Base-by-base conservation (phyloP, 2,797 vertebrate species). In the Notoglanidium macrostoma region DNA sequence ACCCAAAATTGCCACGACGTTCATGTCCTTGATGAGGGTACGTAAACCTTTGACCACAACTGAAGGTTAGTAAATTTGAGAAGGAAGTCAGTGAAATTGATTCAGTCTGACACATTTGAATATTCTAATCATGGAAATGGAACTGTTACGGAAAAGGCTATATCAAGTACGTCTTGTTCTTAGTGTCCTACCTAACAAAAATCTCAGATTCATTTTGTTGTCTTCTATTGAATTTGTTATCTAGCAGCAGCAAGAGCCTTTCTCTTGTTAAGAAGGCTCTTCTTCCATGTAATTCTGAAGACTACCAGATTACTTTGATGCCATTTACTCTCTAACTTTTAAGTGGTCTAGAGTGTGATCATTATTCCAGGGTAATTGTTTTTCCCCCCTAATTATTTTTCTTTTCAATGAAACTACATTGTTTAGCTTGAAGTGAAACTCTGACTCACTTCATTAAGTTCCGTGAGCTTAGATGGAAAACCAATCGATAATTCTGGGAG, bases 251-350 rank as follows among this genome's bases (percentile, higher is more conserved):
- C n/a, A n/a, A 72, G 11, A 76, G 12, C 8, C 0, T 76, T 76
- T n/a, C 5, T 51, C 49, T 26, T 46, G 72, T 73, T 74, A 74
- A 74, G 0, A 49, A 14, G 23, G 23, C 44, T 49, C 23, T 74
- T 4, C 11, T 74, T 74, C 72, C 72, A 51, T 46, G 44, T 73
- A 46, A 49, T 73, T 77, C n/a, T 32, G 49, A 55, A 19, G 76
- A 78, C 76, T 32, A 78, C 8, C 29, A 78, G 76, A 55, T 55
- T 19, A 35, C n/a, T 78, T 11, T 54, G 76, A 32, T 19, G n/a
- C 29, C 51, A 78, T 78, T 78, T 32, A 32, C 76, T 32, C 51
- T 78, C 51, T 55, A 78, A 78, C 51, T 78, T 55, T 55, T 55
- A 78, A 78, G 76, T 55, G n/a, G 49, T 21, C 74, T 32, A 55